phyloP scores from a whole-genome alignment of 2,888 invertebrate species.

The Nymphalis urticae region DNA sequence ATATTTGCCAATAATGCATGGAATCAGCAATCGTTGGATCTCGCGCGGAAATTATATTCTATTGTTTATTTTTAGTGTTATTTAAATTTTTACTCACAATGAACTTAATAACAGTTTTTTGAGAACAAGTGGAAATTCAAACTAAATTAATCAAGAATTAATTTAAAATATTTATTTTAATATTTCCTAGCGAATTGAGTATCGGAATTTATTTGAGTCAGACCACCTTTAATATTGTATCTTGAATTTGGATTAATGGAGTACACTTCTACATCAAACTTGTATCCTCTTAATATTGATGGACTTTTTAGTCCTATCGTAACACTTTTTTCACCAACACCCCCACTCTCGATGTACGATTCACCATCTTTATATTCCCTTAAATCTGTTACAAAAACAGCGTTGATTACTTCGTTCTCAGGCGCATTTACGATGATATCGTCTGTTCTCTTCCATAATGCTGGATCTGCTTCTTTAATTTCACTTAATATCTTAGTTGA shows the following conservation, averaged over 20 bases:
- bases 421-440: constrained; percentile 57
- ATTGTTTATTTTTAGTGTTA: no score
- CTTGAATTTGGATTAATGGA: constrained; percentile 48
- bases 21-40: no score
- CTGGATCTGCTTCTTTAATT: constrained; percentile 62
- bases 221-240: constrained; percentile 52
- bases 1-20: no score
- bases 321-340: constrained; percentile 62
- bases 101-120: no score
- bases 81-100: no score
- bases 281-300: constrained; percentile 64
- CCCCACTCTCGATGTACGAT: constrained; percentile 61
- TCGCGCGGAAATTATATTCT: no score
- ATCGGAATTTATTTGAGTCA: constrained; percentile 44
- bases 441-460: constrained; percentile 66
- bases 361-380: constrained; percentile 65
- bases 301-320: constrained; percentile 66
- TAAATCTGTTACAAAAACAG: constrained; percentile 63
- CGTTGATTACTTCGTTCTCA: constrained; percentile 60
- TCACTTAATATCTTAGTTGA: constrained; percentile 61
- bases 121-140: no score
- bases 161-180: constrained; percentile 35
- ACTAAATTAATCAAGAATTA: no score
- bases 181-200: constrained; percentile 54
- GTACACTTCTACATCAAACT: constrained; percentile 66